These are phyloP conservation scores for Puntigrus tetrazona DNA, from an alignment of 2,113 vertebrate species.

Conservation along the genomic window DNA sequence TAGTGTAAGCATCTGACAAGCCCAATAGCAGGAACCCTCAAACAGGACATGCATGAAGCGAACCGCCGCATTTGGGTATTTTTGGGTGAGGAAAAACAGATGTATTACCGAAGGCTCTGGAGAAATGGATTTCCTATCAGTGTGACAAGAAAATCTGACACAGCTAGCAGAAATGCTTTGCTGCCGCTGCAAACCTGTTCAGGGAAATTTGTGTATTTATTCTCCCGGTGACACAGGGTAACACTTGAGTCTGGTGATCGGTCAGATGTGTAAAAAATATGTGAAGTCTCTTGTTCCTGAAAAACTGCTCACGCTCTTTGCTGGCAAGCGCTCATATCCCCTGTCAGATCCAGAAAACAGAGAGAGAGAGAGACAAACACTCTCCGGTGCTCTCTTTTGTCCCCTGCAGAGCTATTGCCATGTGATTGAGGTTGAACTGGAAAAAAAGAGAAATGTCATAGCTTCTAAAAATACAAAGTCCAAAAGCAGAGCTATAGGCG, in stretches of 20 bases:
- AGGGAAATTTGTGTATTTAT: constrained; percentile 25
- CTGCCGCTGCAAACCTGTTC: constrained; percentile 7
- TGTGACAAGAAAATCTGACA: constrained; percentile 27
- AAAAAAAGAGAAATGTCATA: constrained; percentile 39
- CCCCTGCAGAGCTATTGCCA: constrained; percentile 30
- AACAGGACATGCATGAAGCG: not conserved
- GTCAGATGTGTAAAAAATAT: constrained; percentile 34
- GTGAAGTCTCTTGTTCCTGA: not conserved
- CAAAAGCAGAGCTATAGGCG: constrained; percentile 48
- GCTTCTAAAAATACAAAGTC: constrained; percentile 50
- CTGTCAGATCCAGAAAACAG: constrained; percentile 27
- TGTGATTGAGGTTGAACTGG: constrained; percentile 28
- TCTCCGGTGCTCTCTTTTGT: constrained; percentile 26
- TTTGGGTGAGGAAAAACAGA: constrained; percentile 20
- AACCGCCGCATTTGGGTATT: constrained; percentile 7
- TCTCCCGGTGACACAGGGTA: constrained; percentile 7
- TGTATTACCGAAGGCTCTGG: not conserved
- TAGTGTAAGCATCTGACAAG: constrained; percentile 12
- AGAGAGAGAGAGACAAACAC: constrained; percentile 19
- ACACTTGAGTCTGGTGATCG: constrained; percentile 15
- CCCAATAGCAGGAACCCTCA: constrained; percentile 6
- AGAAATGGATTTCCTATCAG: constrained; percentile 24
- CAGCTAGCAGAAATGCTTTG: constrained; percentile 2
- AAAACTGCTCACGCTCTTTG: not conserved
- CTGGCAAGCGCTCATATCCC: constrained; percentile 15